A percentile compares a stretch with the other conserved stretches of the same genome.
These are phyloP conservation scores for Ricordea florida DNA, from an alignment of 92 coral and sea anemone genomes.

Conservation along the genomic window DNA sequence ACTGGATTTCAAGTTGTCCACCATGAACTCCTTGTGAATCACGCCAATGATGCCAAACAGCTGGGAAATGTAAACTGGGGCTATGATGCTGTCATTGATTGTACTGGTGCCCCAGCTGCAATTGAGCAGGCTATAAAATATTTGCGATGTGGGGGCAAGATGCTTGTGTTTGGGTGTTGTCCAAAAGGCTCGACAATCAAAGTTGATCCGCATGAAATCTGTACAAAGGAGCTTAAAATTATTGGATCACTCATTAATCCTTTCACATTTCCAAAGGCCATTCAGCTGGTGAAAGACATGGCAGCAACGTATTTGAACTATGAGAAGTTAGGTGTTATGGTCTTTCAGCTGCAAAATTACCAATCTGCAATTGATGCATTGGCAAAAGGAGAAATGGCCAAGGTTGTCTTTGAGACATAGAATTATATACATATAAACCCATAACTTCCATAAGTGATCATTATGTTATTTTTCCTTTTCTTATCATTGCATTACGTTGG, in stretches of 20 bases:
- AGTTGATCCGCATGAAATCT: conserved; percentile 74
- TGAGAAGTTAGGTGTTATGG: conserved; percentile 76
- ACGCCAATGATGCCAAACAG: conserved; percentile 48
- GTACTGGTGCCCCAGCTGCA: conserved; percentile 72
- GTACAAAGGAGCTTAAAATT: conserved; percentile 75
- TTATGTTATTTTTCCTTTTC: background rate
- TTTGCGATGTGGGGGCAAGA: conserved; percentile 80
- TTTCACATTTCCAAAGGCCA: conserved; percentile 87
- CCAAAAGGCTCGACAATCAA: conserved; percentile 77
- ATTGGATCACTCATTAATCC: conserved; percentile 86
- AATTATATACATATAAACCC: background rate
- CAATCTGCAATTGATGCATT: conserved; percentile 75
- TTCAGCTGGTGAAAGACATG: conserved; percentile 92
- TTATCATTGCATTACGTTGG: too few species aligned
- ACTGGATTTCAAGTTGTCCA: conserved; percentile 70
- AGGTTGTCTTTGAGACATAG: conserved; percentile 89
- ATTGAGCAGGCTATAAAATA: conserved; percentile 82
- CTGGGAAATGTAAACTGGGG: conserved; percentile 74
- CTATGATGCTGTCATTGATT: conserved; percentile 88
- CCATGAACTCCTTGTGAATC: conserved; percentile 68
- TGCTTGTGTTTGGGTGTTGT: conserved; percentile 88
- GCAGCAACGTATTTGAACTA: conserved; percentile 72
- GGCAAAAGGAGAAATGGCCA: conserved; percentile 67
- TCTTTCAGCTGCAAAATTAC: conserved; percentile 77
- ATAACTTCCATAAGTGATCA: too few species aligned